Base-by-base conservation (phyloP, 2,888 invertebrate genomes). In the Apamea sordens region DNA sequence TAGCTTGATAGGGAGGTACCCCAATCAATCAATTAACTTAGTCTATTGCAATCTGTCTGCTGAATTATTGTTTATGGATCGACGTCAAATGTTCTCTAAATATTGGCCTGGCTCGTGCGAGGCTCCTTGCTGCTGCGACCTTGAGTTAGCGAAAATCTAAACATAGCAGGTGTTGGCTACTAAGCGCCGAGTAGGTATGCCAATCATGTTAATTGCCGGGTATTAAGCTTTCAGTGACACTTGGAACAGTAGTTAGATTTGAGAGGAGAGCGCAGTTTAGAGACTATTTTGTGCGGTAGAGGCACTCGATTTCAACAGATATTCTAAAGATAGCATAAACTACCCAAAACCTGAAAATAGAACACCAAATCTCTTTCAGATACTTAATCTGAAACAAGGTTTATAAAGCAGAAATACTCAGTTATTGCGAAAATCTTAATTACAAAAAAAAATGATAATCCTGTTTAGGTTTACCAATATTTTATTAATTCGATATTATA, bases 1-100 rank as follows among this genome's bases (percentile, higher is more conserved):
- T 47, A 67, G 65, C 80, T 61, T 28, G 67, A 18, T 28, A 50
- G 64, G 61, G n/a, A 50, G 64, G 61, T 18, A 69, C 13, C 4
- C 41, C 50, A 18, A 77, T 78, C 78, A 82, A 82, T 82, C 72
- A 82, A 78, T 82, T 71, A 82, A 64, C 56, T 69, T 13, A 73
- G 56, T 63, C 41, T 82, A 44, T 21, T 65, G 82, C 73, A 78
- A 28, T 53, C 67, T 68, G 56, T 32, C 32, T 50, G 24, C 13
- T 24, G 28, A 47, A 69, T 68, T 28, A 80, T 80, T 80, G 75
- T 64, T 75, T 75, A 75, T 75, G 28, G 75, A 69, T 80, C 18
- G 68, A 63, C 11, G 18, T 5, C 36, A 28, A 61, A 61, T 69
- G 7, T 75, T 75, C 47, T 47, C 24, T 56, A 24, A 24, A 61